Evolutionary conservation across 35 echinoderm and acorn worm genomes (phyloP).

Genomic region (Diadema setosum): DNA sequence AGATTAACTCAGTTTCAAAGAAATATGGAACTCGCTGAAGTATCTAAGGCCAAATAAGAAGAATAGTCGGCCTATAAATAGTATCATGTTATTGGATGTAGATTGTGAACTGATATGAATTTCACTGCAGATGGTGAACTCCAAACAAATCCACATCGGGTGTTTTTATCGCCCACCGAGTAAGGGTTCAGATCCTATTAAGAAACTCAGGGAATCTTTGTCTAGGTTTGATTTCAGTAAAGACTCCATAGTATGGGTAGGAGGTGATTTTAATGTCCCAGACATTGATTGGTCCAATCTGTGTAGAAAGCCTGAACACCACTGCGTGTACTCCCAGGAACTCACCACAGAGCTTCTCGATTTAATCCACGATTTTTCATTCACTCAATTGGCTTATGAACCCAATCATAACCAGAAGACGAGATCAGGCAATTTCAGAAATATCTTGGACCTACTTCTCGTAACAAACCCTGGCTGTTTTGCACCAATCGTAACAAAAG

Average conservation of each 20-base stretch:
- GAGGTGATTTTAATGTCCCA: background rate
- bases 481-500: background rate
- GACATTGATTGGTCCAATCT: background rate
- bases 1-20: too few species aligned
- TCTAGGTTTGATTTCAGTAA: background rate
- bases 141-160: background rate
- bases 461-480: background rate
- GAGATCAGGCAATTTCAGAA: background rate
- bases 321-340: background rate
- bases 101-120: background rate
- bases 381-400: background rate
- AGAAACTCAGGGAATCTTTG: background rate
- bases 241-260: background rate
- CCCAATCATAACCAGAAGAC: background rate
- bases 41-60: too few species aligned
- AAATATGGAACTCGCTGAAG: too few species aligned
- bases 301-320: background rate
- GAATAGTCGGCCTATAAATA: background rate
- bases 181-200: background rate
- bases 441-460: background rate
- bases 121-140: background rate
- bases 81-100: background rate
- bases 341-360: background rate
- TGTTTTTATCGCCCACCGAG: slow-evolving; percentile 13
- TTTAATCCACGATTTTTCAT: background rate